Base-by-base conservation (phyloP, 2,797 vertebrate species). In the Acanthornis magna region DNA sequence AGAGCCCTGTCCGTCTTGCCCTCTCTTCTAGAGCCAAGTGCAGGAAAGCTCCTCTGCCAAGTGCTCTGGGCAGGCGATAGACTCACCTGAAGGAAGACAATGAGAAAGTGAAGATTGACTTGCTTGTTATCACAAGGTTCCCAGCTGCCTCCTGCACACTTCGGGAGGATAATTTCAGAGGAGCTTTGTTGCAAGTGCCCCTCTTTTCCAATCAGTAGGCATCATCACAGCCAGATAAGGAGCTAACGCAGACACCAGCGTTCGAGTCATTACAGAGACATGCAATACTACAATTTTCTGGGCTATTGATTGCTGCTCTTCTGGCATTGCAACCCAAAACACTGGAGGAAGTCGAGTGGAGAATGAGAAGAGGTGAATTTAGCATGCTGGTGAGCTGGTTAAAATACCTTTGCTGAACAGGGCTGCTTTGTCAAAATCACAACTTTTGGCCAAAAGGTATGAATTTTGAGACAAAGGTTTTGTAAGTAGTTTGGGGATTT, bases 61-160 rank as follows among this genome's bases (percentile, higher is more conserved):
- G 21, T 77, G 43, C 71, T 71, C 76, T 55, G 48, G 75, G 87
- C 78, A 96, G 85, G 81, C 26, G 72, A 88, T 1, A 62, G 54
- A 17, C 83, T 78, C 84, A 76, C 48, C 63, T 34, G 55, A 86
- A 63, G 0, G 0, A 51, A 95, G 83, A 85, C 88, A 94, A 94
- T 86, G 92, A 90, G 89, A 91, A 96, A 73, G 88, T 90, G 94
- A 93, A 71, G 94, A 96, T 43, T 90, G 93, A 94, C 77, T 95
- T 32, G 74, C 83, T 87, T 50, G 38, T 77, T 88, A 93, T 95
- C 94, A 93, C 57, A 73, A 71, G 63, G 53, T 32, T 91, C 57
- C 77, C 88, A 95, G 85, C 71, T 96, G 91, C 91, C 76, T 72
- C 3, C 0, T 0, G 0, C 54, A 91, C 75, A 89, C 18, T 0